Conservation (phyloP, 2,113 vertebrate species). For the Myotis yumanensis region DNA sequence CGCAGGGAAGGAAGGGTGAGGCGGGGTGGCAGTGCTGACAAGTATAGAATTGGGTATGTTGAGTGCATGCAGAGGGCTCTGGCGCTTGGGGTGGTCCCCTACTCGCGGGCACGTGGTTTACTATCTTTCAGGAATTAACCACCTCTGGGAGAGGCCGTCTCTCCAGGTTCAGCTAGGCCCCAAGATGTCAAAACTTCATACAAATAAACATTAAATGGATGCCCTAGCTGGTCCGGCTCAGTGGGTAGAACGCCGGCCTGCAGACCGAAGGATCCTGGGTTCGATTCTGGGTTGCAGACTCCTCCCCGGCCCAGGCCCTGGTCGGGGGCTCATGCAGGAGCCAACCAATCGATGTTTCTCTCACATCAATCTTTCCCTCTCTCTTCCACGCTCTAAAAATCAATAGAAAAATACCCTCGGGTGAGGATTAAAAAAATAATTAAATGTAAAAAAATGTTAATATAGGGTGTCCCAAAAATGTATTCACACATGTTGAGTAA, state of each 20-base stretch:
- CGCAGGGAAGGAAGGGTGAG: not conserved
- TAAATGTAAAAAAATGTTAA: not conserved
- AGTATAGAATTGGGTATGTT: not conserved
- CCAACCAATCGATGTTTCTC: too few relatives aligned
- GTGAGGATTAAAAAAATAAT: not conserved
- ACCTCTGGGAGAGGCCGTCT: not conserved
- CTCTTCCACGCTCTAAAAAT: too few relatives aligned
- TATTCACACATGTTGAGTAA: too few relatives aligned
- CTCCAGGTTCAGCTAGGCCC: not conserved
- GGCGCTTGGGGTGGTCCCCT: not conserved
- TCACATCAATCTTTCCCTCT: too few relatives aligned
- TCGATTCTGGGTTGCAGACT: too few relatives aligned
- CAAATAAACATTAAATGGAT: not conserved
- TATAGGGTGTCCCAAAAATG: not conserved
- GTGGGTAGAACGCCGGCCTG: too few relatives aligned
- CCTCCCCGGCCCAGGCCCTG: too few relatives aligned
- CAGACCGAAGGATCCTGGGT: too few relatives aligned
- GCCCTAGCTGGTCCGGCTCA: too few relatives aligned
- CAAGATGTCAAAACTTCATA: slow-evolving; percentile 12
- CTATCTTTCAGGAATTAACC: not conserved
- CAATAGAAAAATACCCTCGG: too few relatives aligned
- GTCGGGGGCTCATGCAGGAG: too few relatives aligned
- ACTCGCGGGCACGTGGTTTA: not conserved
- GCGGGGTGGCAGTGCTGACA: not conserved
- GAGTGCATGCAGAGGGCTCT: not conserved